Conservation (phyloP, 2,888 invertebrate species). For the Caradrina kadenii region DNA sequence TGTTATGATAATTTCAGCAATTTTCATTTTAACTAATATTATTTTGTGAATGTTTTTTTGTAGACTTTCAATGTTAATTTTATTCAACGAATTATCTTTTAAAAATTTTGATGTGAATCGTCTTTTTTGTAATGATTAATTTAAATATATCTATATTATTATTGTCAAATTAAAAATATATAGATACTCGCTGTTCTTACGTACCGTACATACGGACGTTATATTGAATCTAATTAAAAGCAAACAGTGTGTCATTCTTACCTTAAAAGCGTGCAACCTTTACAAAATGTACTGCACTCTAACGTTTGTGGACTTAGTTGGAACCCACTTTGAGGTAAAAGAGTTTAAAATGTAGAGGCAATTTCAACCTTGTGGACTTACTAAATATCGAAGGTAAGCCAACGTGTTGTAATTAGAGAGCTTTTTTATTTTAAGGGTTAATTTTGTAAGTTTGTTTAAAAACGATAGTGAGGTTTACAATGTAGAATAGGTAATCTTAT, state of each 20-base stretch:
- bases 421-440: not conserved
- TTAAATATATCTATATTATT: too few species aligned
- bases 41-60: not conserved
- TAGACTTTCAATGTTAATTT: not conserved
- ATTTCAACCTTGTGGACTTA: slow-evolving; percentile 16
- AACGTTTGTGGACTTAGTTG: slow-evolving; percentile 10
- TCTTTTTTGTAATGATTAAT: too few species aligned
- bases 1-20: too few species aligned
- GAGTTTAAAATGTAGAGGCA: slow-evolving; percentile 33
- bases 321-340: slow-evolving; percentile 19
- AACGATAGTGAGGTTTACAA: too few species aligned
- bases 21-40: not conserved
- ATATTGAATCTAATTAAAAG: not conserved
- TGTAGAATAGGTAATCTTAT: too few species aligned
- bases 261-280: slow-evolving; percentile 10
- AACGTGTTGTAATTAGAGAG: slow-evolving; percentile 23
- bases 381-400: not conserved
- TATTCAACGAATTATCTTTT: too few species aligned
- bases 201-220: too few species aligned
- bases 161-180: too few species aligned
- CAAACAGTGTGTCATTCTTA: not conserved
- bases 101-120: too few species aligned
- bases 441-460: not conserved
- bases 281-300: slow-evolving; percentile 13
- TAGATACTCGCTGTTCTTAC: too few species aligned